Base-by-base conservation (phyloP, 2,888 invertebrate species). In the Diplazon laetatorius region DNA sequence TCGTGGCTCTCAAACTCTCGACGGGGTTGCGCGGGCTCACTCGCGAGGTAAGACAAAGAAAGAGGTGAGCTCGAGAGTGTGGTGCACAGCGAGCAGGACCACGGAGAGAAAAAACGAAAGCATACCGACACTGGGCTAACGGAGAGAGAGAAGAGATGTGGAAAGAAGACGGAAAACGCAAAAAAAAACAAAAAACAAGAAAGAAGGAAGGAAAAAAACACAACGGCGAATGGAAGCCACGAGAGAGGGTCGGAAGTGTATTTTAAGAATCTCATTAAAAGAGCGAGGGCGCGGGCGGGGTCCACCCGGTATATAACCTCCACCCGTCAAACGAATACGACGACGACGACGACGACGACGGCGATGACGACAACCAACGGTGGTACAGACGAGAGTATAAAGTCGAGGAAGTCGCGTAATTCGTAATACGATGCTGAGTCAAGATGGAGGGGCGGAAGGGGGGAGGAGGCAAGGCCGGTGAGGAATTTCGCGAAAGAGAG, bases 191-290 rank as follows among this genome's bases (percentile, higher is more conserved):
- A 37, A 42, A 66, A 48, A 37, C 30, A 73, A 60, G 57, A 63
- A 80, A 22, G n/a, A n/a, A n/a, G n/a, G n/a, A n/a, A n/a, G n/a
- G n/a, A n/a, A n/a, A n/a, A n/a, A n/a, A n/a, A n/a, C n/a, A n/a
- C n/a, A n/a, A n/a, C n/a, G n/a, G n/a, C n/a, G n/a, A 72, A 42
- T 35, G 14, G 57, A 18, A 44, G 22, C 44, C 55, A 66, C 68
- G 60, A 69, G 65, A 69, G 65, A 72, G 78, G 78, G 78, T 74
- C 74, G 74, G 78, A 74, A 74, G 74, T 78, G 79, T 82, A 82
- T 82, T 80, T 82, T 78, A 80, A 82, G 81, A 82, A 80, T 83
- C 83, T 83, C 82, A 81, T 80, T 80, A 83, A 82, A 82, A 79
- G 72, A 72, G 69, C 76, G 48, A 63, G 71, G 55, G 62, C 60